Percentiles rank a stretch among this genome's conserved stretches.
phyloP scores from a whole-genome alignment of 2,888 invertebrate genomes.

The Drosophila differens region DNA sequence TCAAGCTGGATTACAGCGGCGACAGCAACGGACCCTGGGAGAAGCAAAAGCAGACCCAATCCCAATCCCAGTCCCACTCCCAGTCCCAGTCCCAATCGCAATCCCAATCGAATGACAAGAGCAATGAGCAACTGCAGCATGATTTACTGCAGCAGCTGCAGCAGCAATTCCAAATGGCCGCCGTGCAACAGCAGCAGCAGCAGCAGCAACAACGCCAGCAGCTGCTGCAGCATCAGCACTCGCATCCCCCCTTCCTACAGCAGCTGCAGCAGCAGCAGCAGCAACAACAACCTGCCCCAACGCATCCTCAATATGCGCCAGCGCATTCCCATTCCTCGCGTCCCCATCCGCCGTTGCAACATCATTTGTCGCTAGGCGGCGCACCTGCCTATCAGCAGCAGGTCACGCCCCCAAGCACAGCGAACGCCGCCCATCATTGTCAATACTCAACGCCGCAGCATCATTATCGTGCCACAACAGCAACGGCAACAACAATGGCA shows the following conservation, averaged over 20 bases:
- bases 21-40: conserved; percentile 83
- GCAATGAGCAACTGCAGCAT: conserved; percentile 65
- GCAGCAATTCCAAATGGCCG: conserved; percentile 66
- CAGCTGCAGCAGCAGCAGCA: conserved; percentile 51
- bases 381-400: conserved; percentile 57
- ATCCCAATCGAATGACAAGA: conserved; percentile 33
- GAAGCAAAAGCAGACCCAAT: conserved; percentile 74
- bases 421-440: conserved; percentile 50
- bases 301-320: conserved; percentile 48
- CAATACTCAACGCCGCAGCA: conserved; percentile 80
- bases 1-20: conserved; percentile 83
- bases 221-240: conserved; percentile 77
- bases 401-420: conserved; percentile 22
- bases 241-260: conserved; percentile 75
- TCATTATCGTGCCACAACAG: conserved; percentile 63
- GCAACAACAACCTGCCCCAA: conserved; percentile 76
- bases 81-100: conserved; percentile 22
- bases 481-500: conserved; percentile 59
- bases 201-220: conserved; percentile 66
- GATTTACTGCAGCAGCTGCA: conserved; percentile 75
- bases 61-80: conserved; percentile 32
- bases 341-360: conserved; percentile 77
- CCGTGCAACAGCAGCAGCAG: conserved; percentile 63
- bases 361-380: conserved; percentile 86
- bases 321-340: conserved; percentile 32